Evolutionary conservation across 2,888 invertebrate species (phyloP).

Genomic region (Diarsia dahlii): DNA sequence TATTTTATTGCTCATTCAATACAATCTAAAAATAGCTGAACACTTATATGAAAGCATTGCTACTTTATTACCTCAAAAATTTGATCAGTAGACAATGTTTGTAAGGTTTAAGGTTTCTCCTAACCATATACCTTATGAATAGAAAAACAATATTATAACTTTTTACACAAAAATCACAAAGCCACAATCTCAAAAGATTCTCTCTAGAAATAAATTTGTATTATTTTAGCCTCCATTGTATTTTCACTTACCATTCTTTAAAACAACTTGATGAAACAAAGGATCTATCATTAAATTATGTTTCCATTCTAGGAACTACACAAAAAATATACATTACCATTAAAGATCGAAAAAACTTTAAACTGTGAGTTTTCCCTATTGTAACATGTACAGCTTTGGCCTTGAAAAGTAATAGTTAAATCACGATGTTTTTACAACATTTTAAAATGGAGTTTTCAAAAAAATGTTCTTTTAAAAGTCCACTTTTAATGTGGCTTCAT

Average conservation of each 20-base stretch:
- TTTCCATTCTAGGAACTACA: slow-evolving; percentile 1
- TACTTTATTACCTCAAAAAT: neutral
- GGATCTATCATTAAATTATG: neutral
- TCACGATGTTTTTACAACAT: neutral
- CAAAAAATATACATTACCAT: neutral
- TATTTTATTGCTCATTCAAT: neutral
- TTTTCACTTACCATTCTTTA: neutral
- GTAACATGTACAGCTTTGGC: slow-evolving; percentile 3
- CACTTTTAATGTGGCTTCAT: neutral
- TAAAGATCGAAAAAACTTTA: neutral
- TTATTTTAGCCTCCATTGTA: neutral
- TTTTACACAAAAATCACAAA: too few relatives aligned
- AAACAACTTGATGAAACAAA: neutral
- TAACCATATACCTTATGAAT: neutral
- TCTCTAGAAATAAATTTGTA: neutral
- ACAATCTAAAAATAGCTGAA: neutral
- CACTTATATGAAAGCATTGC: neutral
- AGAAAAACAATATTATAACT: too few relatives aligned
- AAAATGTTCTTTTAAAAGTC: neutral
- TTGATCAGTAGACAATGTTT: neutral
- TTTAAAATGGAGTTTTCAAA: slow-evolving; percentile 2
- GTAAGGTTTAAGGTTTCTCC: neutral
- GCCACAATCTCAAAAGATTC: neutral
- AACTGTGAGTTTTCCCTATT: neutral
- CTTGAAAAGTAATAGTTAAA: slow-evolving; percentile 41